Evolutionary conservation across 2,797 vertebrate species (phyloP).

Genomic region (Spea hammondii): DNA sequence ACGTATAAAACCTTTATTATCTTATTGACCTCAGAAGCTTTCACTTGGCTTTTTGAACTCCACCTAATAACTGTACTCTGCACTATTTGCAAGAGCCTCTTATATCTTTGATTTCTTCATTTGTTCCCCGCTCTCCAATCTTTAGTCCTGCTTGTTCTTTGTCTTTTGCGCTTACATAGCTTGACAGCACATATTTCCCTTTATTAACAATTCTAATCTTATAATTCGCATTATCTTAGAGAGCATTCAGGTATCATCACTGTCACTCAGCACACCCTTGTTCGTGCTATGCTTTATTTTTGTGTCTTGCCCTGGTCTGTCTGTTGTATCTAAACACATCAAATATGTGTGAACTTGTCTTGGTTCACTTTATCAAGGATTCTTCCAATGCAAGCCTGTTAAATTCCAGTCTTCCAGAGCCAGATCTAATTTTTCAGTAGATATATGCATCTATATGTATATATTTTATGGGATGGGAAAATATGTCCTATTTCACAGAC

Average conservation of each 20-base stretch:
- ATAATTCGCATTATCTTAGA: constrained; percentile 41
- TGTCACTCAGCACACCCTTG: constrained; percentile 47
- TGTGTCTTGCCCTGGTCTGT: constrained; percentile 7
- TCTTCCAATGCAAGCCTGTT: neutral
- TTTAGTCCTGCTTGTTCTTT: constrained; percentile 46
- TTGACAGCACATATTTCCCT: constrained; percentile 47
- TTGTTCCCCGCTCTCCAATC: constrained; percentile 46
- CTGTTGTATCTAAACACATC: constrained; percentile 24
- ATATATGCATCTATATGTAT: no score
- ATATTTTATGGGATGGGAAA: no score
- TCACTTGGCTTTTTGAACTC: constrained; percentile 48
- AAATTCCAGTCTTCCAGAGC: no score
- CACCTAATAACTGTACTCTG: constrained; percentile 31
- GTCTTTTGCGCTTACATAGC: constrained; percentile 38
- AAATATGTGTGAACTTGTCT: neutral
- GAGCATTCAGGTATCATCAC: constrained; percentile 40
- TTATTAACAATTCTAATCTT: constrained; percentile 40
- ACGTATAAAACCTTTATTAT: constrained; percentile 36
- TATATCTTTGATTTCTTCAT: constrained; percentile 50
- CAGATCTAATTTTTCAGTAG: no score
- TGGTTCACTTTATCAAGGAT: neutral
- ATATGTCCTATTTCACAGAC: no score
- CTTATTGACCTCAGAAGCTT: constrained; percentile 43
- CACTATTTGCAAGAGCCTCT: constrained; percentile 37
- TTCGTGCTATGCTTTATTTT: constrained; percentile 34